Evolutionary conservation across 2,797 vertebrate genomes (phyloP), one percentile per base, ranked within the genome.

Genomic region (Acestrorhynchus altus): DNA sequence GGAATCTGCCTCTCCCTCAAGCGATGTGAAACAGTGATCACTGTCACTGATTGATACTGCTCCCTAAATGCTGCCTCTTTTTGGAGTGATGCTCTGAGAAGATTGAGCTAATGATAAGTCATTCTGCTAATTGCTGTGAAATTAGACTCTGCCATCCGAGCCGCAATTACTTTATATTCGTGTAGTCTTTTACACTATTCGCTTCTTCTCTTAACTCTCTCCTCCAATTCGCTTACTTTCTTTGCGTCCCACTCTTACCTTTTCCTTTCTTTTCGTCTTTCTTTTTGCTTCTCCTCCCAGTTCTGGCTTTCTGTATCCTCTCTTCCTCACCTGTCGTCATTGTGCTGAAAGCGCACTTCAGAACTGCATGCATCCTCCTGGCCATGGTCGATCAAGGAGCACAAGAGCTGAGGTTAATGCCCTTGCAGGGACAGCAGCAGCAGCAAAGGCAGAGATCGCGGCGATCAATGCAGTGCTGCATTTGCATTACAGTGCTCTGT

Each of bases 401-500:
- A 2, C 16, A 63, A 47, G 18, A 24, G 57, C 15, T 65, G 24
- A 57, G 60, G 54, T 69, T 40, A 57, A 75, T 85, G 83, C 79
- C 85, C 83, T 86, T 86, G 83, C 49, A 24, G 75, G 81, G 86
- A 85, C 83, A 75, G 76, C 72, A 66, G 74, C 63, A 76, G 79
- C 52, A 26, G 75, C 54, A 49, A n/a, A 61, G 59, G 63, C 59
- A 61, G 74, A 52, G 80, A 78, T 73, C 40, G 70, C 73, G 61
- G 61, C 64, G 81, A 87, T 88, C 83, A 84, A 83, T 85, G 80
- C 77, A 46, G 46, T 76, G 59, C 66, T 60, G 81, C 81, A 87
- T 87, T 87, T 85, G 86, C 85, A 87, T 88, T 85, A 85, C 77
- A 85, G 82, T 83, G 83, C 68, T 66, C 52, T 57, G 83, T 87